Base-by-base conservation (phyloP, 1,140 invertebrate species). In the Trigoniulus corallinus region DNA sequence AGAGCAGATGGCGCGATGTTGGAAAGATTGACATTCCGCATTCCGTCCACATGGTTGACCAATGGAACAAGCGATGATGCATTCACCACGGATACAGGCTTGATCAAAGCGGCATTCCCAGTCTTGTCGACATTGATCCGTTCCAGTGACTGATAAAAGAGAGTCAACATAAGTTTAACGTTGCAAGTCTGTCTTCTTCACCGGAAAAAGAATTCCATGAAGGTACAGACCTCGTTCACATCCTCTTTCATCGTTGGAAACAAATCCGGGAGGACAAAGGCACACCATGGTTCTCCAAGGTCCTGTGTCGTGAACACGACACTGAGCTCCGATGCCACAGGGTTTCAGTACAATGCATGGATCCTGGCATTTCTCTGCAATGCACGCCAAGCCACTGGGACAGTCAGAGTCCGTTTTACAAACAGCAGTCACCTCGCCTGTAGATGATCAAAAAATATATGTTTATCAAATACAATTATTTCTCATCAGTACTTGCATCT, bases 51-150 rank as follows among this genome's bases (percentile, higher is more conserved):
- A 61, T 18, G 47, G 53, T 20, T 26, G 23, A 3, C 74, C 82
- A 86, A 54, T 39, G 1, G 83, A 61, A 59, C 88, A 94, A 1
- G 87, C 85, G 63, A 87, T 79, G 15, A 85, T 76, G 65, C 88
- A 94, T 57, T 87, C 82, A 46, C 78, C 79, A 55, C 88, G 87
- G 41, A 83, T 76, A 61, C 88, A 94, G 55, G 84, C 78, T 61
- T 82, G 78, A 57, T 89, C 81, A 73, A 56, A 72, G 71, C 56
- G 77, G 72, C 43, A 85, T 62, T 58, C 81, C 67, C 27, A 84
- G 74, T 61, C 64, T 67, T 53, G 78, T 72, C 57, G 74, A 63
- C 87, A 91, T 26, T 77, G 79, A 73, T n/a, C 20, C 3, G 4
- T 34, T 26, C n/a, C 25, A 4, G 24, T 44, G 21, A 44, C 42